A percentile compares a stretch with the other conserved stretches of the same genome.
Conservation (phyloP, 2,113 vertebrate species). For the Zosterops borbonicus region DNA sequence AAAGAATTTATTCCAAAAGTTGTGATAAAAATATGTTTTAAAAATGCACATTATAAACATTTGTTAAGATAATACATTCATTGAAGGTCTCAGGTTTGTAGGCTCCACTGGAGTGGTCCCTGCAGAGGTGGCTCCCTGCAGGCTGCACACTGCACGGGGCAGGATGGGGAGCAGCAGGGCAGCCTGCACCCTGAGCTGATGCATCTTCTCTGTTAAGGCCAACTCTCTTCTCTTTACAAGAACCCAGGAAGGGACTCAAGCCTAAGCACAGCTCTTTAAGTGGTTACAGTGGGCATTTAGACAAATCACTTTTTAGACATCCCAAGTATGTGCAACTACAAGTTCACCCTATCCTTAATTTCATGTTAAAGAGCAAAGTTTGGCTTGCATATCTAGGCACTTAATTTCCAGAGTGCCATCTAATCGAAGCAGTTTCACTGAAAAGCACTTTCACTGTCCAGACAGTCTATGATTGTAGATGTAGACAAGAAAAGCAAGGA, state of each 20-base stretch:
- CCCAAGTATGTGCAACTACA: not conserved
- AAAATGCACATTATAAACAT: not conserved
- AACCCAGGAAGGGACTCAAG: not conserved
- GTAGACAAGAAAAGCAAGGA: not conserved
- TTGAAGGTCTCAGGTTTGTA: not conserved
- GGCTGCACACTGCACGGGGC: rapidly evolving
- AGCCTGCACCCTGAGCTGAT: not conserved
- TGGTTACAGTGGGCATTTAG: not conserved
- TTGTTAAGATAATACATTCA: conserved; percentile 11
- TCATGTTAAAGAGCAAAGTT: not conserved
- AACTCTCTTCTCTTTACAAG: not conserved
- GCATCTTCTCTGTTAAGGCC: not conserved
- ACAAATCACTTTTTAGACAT: not conserved
- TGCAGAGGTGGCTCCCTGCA: not conserved
- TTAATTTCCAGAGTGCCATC: not conserved
- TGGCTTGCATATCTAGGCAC: not conserved
- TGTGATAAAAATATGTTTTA: not conserved
- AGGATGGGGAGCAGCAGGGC: not conserved
- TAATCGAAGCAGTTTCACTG: not conserved
- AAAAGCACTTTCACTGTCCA: not conserved
- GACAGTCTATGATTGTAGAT: not conserved
- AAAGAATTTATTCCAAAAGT: conserved; percentile 55
- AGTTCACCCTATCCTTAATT: not conserved
- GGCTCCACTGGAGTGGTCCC: rapidly evolving
- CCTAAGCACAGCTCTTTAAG: not conserved